Percentiles rank a stretch among this genome's conserved stretches.
Conservation (phyloP, 2,797 vertebrate species). For the Sciurus carolinensis region DNA sequence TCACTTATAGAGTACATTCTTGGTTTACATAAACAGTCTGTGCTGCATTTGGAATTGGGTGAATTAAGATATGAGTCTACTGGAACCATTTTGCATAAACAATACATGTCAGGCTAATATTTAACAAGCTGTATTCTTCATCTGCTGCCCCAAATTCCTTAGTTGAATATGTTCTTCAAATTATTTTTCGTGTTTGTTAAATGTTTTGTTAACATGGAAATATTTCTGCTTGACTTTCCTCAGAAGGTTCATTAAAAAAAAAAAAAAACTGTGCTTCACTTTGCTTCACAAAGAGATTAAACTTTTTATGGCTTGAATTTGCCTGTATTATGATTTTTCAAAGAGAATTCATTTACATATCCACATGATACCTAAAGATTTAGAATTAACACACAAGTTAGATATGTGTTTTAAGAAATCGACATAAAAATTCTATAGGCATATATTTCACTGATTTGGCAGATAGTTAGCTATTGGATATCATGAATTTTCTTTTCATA, state of each 20-base stretch:
- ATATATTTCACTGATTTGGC: not conserved
- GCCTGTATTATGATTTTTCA: not conserved
- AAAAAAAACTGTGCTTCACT: not conserved
- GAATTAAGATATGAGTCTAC: constrained; percentile 68
- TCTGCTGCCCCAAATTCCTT: constrained; percentile 60
- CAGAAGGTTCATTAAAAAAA: not conserved
- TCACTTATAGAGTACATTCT: constrained; percentile 10
- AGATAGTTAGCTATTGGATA: constrained; percentile 17
- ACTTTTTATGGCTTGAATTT: constrained; percentile 37
- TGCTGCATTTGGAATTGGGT: constrained; percentile 44
- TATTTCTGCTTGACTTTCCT: constrained; percentile 68
- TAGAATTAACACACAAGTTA: not conserved
- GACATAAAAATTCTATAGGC: not conserved
- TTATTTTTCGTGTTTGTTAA: constrained; percentile 61
- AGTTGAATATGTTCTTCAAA: constrained; percentile 60
- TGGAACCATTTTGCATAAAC: constrained; percentile 71
- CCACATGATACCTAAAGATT: not conserved
- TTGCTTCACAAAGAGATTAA: constrained; percentile 32
- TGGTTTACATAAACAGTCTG: constrained; percentile 63
- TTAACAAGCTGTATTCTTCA: constrained; percentile 63
- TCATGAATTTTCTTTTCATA: not conserved
- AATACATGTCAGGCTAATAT: constrained; percentile 64
- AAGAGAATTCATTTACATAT: not conserved
- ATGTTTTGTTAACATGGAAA: constrained; percentile 62
- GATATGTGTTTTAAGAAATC: not conserved